Evolutionary conservation across 2,888 invertebrate species (phyloP), one percentile per base, ranked within the genome.

Genomic region (Buathra laborator): DNA sequence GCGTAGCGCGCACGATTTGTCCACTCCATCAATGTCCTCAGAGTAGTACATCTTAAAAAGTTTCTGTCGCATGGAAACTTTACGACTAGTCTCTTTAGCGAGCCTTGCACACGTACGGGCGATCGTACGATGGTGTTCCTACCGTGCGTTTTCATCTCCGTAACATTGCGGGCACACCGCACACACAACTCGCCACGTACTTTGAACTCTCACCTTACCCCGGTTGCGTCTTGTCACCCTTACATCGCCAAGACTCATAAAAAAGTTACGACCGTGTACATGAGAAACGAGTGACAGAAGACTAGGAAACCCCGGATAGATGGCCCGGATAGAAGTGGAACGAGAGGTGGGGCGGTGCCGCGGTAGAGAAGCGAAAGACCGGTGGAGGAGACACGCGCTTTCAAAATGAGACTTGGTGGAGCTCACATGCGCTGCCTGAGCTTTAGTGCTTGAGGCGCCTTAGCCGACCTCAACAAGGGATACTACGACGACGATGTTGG

Each of bases 331-430:
- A 37, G 66, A 37, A 59, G 43, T 44, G 6, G 75, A 19, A 56
- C 12, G 64, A 48, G 16, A 53, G 24, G 66, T 32, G 1, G 37
- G 29, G 37, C 32, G 56, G 43, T 12, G 12, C 10, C 19, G 37
- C 7, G 37, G 37, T 37, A 7, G 44, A 59, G 62, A 68, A 68
- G 43, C 19, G 46, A 66, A 67, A 67, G 44, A 10, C 19, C 19
- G 24, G 1, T 10, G 51, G 64, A 59, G 74, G 51, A 14, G 32
- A 46, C 62, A 62, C 19, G 43, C 70, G 66, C 75, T 84, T 80
- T 76, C 53, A 62, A 76, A 76, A 84, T 84, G 66, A 84, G 48
- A 19, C 43, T 80, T 80, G 24, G 10, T 53, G 44, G 56, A 53
- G 74, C 62, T 74, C 56, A 59, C 64, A 79, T 66, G 70, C 44